Evolutionary conservation across 1,140 invertebrate species (phyloP).

Genomic region (Chironomus tepperi): DNA sequence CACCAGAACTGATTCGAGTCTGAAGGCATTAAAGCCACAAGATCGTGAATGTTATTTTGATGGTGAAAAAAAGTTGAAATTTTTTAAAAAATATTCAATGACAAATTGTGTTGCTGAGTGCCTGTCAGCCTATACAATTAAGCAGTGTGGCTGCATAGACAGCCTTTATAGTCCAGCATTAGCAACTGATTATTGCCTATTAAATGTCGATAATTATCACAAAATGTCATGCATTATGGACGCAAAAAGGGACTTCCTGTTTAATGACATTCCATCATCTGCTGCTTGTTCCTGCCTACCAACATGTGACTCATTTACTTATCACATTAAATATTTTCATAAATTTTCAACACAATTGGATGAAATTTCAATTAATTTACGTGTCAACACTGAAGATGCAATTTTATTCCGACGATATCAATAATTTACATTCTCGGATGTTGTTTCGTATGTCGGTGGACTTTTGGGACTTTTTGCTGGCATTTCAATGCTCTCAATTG

Average conservation of each 20-base stretch:
- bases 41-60: conserved; percentile 51
- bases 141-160: conserved; percentile 51
- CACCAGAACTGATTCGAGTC: background rate
- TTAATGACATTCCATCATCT: too few species aligned
- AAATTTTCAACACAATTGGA: background rate
- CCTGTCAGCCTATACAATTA: conserved; percentile 49
- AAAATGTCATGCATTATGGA: too few species aligned
- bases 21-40: conserved; percentile 27
- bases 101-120: conserved; percentile 56
- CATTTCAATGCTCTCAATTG: conserved; percentile 47
- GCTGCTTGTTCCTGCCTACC: conserved; percentile 50
- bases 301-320: conserved; percentile 48
- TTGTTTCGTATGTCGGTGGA: conserved; percentile 49
- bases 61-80: conserved; percentile 44
- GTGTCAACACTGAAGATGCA: conserved; percentile 48
- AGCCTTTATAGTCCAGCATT: conserved; percentile 50
- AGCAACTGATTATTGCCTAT: conserved; percentile 34
- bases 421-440: conserved; percentile 38
- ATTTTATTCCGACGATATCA: conserved; percentile 35
- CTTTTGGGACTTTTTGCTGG: conserved; percentile 49
- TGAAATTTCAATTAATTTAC: conserved; percentile 35
- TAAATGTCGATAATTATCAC: too few species aligned
- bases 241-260: conserved; percentile 32
- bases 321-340: conserved; percentile 44
- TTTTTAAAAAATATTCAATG: conserved; percentile 48